Evolutionary conservation across 2,888 invertebrate genomes (phyloP), one percentile per base, ranked within the genome.

Genomic region (Gibbula magus): DNA sequence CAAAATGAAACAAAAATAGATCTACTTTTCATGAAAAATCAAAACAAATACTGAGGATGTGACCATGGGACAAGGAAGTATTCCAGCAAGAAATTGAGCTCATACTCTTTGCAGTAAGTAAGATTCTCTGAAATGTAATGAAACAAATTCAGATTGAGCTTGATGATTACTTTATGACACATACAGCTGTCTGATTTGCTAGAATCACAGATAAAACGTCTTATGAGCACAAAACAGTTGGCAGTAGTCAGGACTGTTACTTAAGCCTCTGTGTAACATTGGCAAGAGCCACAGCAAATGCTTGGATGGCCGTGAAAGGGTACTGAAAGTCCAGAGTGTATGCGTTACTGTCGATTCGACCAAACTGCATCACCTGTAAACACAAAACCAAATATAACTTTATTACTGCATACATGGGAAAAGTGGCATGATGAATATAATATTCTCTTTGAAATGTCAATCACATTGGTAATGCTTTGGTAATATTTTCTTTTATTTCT

Each of bases 281-380:
- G 86, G 98, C 98, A 91, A 99, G 95, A 84, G 99, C 99, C 82
- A 99, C 99, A 79, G 98, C 98, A 94, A 99, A 99, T 81, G 99
- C 99, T 94, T 99, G 99, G 83, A 99, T 95, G 86, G 99, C 98
- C 81, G 98, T 97, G 94, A 99, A 99, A 45, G 99, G 99, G 93
- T 98, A 97, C 93, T 99, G 98, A 94, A 99, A 99, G 94, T 99
- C 99, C 91, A 99, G 94, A 0, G 99, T 99, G 94, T 99, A 99
- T 67, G 99, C 98, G 93, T 99, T 99, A 88, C 97, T 97, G 94
- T 99, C 99, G 89, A 99, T 99, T 82, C 99, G 95, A 16, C 99
- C 99, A 94, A 99, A 99, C 94, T 99, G 99, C 98, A 99, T 99
- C 82, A 99, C 99, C 98, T 99, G 93, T 29, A 73, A 73, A 1